Evolutionary conservation across 2,797 vertebrate genomes (phyloP).

Genomic region (Oreochromis grahami): DNA sequence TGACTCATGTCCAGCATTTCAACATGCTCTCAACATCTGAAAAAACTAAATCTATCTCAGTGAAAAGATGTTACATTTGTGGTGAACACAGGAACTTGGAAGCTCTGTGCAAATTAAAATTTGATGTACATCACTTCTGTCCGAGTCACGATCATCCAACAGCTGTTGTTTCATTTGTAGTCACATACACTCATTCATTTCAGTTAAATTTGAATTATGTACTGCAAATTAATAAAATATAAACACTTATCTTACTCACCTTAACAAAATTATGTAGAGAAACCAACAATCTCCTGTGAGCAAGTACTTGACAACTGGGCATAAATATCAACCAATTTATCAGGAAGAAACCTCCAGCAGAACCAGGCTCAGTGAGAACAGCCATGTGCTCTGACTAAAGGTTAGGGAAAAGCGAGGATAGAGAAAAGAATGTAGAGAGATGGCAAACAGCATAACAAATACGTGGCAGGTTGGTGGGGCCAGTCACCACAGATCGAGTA

Average conservation of each 20-base stretch:
- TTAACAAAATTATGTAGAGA: background rate
- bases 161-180: background rate
- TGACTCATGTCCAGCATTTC: background rate
- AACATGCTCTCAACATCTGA: background rate
- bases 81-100: background rate
- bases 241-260: background rate
- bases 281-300: background rate
- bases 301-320: background rate
- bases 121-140: background rate
- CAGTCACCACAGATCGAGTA: background rate
- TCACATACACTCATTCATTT: background rate
- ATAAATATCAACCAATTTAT: background rate
- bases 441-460: background rate
- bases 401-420: background rate
- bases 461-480: background rate
- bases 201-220: background rate
- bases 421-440: background rate
- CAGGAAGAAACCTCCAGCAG: background rate
- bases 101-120: background rate
- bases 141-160: background rate
- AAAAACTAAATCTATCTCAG: background rate
- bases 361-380: background rate
- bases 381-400: background rate
- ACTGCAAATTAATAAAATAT: background rate
- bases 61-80: background rate